Conservation (phyloP, 2,888 invertebrate species). For the Drosophila setosimentum region DNA sequence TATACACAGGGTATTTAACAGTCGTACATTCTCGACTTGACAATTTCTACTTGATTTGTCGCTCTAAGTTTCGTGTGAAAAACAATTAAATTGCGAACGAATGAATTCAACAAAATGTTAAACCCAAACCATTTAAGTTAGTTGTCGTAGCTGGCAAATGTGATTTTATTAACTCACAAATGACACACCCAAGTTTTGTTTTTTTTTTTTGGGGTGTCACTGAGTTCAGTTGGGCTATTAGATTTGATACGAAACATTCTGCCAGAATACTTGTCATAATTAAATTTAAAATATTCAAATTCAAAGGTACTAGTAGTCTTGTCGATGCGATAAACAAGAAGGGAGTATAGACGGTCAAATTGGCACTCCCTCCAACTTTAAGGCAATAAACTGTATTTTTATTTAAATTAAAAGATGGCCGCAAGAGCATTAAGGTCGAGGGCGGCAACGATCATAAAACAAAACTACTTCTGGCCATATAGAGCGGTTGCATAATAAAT, state of each 20-base stretch:
- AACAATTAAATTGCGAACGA: constrained; percentile 16
- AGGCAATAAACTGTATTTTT: constrained; percentile 66
- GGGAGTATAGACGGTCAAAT: constrained; percentile 6
- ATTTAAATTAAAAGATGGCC: constrained; percentile 62
- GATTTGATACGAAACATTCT: not conserved
- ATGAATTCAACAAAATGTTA: constrained; percentile 14
- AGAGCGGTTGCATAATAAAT: constrained; percentile 78
- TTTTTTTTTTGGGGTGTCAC: not conserved
- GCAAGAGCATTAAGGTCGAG: constrained; percentile 39
- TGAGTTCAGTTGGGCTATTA: constrained; percentile 3
- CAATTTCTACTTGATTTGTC: not conserved
- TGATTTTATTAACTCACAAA: constrained; percentile 28
- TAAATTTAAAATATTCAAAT: constrained; percentile 50
- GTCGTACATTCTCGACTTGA: not conserved
- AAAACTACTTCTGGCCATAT: constrained; percentile 25
- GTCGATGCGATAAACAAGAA: not conserved
- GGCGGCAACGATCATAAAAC: constrained; percentile 62
- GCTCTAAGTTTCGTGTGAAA: constrained; percentile 22
- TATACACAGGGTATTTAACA: not conserved
- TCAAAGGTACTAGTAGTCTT: constrained; percentile 24
- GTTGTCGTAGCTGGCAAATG: constrained; percentile 7
- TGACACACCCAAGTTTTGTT: constrained; percentile 16
- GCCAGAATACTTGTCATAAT: constrained; percentile 31
- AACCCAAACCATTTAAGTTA: constrained; percentile 17
- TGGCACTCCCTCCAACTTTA: constrained; percentile 1